Conservation (phyloP, 1,140 invertebrate genomes). For the Pristionchus pacificus region DNA sequence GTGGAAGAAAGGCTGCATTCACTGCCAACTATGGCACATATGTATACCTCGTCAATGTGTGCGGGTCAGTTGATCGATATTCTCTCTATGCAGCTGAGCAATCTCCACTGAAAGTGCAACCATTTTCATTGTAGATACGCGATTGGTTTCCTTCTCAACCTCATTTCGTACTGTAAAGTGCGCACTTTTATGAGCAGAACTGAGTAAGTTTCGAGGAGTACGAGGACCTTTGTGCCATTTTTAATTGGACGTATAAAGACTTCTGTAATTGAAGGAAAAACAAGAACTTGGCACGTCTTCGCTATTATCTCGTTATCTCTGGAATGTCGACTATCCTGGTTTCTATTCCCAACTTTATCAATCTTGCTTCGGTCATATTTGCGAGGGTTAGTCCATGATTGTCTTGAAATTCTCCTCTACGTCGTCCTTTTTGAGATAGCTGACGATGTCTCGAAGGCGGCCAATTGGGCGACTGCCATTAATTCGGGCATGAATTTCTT, state of each 20-base stretch:
- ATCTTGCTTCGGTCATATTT: conserved; percentile 18
- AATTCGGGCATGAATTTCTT: conserved; percentile 30
- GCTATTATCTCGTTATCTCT: conserved; percentile 28
- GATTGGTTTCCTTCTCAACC: not conserved
- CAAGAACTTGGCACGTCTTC: not conserved
- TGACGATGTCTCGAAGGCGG: conserved; percentile 6
- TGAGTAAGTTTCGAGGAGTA: not conserved
- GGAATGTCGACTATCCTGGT: conserved; percentile 24
- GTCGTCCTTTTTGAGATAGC: conserved; percentile 11
- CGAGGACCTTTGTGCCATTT: no score
- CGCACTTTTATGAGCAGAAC: not conserved
- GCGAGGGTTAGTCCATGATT: conserved; percentile 7
- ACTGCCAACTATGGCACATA: conserved; percentile 21
- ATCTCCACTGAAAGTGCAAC: not conserved
- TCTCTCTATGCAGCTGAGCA: conserved; percentile 20
- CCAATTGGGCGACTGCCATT: conserved; percentile 6
- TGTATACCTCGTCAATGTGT: conserved; percentile 22
- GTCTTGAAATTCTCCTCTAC: not conserved
- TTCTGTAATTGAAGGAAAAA: no score
- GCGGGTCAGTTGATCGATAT: conserved; percentile 15
- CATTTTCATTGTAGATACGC: not conserved
- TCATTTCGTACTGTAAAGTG: not conserved
- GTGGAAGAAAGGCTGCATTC: conserved; percentile 28
- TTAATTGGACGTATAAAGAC: no score
- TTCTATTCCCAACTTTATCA: conserved; percentile 24